Conservation (phyloP, 2,797 vertebrate genomes). For the Poecile montanus region DNA sequence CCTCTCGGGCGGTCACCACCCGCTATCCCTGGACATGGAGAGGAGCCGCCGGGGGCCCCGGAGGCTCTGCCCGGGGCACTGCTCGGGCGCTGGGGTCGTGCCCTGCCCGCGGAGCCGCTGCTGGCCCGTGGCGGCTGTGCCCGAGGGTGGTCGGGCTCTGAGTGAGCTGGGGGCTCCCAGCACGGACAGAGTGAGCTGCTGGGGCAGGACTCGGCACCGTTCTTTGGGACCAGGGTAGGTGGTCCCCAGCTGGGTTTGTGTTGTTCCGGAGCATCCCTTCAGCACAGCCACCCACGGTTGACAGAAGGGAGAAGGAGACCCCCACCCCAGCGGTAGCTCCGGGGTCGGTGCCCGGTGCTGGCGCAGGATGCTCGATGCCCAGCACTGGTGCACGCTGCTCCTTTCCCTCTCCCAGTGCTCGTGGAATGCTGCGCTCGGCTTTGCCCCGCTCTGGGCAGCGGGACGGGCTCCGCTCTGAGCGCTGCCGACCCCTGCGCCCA, state of each 20-base stretch:
- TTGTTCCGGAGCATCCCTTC: not conserved
- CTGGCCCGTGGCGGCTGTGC: not conserved
- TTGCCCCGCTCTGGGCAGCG: not conserved
- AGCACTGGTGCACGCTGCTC: accelerated
- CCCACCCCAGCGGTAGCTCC: not conserved
- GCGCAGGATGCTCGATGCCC: not conserved
- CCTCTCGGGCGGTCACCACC: not conserved
- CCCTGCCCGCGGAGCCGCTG: not conserved
- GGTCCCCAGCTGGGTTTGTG: not conserved
- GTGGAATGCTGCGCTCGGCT: not conserved
- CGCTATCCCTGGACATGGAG: accelerated
- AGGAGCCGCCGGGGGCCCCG: not conserved
- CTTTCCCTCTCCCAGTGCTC: not conserved
- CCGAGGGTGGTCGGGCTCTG: not conserved
- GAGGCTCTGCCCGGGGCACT: accelerated
- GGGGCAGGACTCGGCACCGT: accelerated
- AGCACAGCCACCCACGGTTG: not conserved
- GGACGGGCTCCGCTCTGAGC: not conserved
- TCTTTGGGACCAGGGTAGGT: accelerated
- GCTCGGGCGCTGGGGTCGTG: not conserved
- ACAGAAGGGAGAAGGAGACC: not conserved
- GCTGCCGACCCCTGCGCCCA: not conserved
- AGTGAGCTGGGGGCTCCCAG: not conserved
- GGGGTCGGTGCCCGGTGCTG: not conserved
- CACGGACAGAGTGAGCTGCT: accelerated